Evolutionary conservation across 1,140 invertebrate species (phyloP).

Genomic region (Drosophila burlai): DNA sequence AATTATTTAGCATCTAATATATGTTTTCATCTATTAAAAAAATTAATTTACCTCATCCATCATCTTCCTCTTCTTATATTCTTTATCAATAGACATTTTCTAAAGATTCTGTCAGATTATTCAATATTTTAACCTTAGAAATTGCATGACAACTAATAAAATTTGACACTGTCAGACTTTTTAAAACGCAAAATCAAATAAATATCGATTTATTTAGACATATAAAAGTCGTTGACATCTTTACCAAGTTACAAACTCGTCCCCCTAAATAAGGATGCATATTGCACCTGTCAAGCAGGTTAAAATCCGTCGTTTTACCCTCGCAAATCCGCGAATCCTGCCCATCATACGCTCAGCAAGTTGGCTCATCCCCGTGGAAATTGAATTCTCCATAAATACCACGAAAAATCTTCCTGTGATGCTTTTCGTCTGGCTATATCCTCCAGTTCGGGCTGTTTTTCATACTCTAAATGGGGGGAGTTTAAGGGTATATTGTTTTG

Average conservation of each 20-base stretch:
- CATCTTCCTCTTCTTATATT: background rate
- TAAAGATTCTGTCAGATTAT: too few relatives aligned
- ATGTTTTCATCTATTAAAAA: too few relatives aligned
- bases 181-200: background rate
- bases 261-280: constrained; percentile 10
- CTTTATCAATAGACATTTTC: background rate
- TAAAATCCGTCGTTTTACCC: constrained; percentile 5
- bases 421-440: constrained; percentile 6
- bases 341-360: constrained; percentile 12
- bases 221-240: constrained; percentile 16
- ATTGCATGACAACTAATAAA: background rate
- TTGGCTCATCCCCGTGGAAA: constrained; percentile 33
- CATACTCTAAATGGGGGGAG: too few relatives aligned
- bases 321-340: constrained; percentile 13
- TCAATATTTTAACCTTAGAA: too few relatives aligned
- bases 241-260: background rate
- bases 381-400: constrained; percentile 53
- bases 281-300: constrained; percentile 24
- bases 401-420: constrained; percentile 22
- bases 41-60: too few relatives aligned
- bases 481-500: background rate
- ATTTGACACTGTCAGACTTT: constrained; percentile 2
- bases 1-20: too few relatives aligned
- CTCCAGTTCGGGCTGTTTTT: constrained; percentile 1
- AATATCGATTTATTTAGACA: constrained; percentile 18